phyloP scores from a whole-genome alignment of 2,888 invertebrate species.

The Ernsta delagoae region DNA sequence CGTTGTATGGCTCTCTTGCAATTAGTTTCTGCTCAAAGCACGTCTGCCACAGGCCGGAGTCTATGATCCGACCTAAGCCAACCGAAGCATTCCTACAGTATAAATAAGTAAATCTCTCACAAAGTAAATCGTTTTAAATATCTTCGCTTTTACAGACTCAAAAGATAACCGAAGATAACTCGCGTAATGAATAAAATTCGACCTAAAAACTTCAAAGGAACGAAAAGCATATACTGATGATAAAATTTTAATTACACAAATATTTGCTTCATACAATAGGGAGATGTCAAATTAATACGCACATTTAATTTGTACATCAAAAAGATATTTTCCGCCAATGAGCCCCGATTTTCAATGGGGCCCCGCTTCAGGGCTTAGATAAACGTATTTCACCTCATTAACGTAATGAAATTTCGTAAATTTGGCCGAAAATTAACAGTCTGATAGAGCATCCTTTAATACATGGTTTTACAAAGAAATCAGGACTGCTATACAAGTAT shows the following conservation, averaged over 20 bases:
- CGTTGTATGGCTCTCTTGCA: constrained; percentile 74
- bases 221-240: background rate
- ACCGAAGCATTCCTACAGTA: constrained; percentile 58
- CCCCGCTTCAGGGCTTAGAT: constrained; percentile 52
- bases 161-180: background rate
- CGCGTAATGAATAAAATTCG: constrained; percentile 18
- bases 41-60: constrained; percentile 74
- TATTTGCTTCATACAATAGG: constrained; percentile 21
- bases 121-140: constrained; percentile 55
- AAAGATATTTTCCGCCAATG: constrained; percentile 52
- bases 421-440: constrained; percentile 71
- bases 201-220: background rate
- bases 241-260: constrained; percentile 3
- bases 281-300: constrained; percentile 34
- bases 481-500: constrained; percentile 38
- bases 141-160: background rate
- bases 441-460: constrained; percentile 65
- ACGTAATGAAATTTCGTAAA: constrained; percentile 75
- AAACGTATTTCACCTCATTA: constrained; percentile 71
- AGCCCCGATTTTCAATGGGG: constrained; percentile 50
- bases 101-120: constrained; percentile 55
- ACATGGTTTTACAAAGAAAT: constrained; percentile 69
- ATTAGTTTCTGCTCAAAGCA: constrained; percentile 83
- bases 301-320: constrained; percentile 42
- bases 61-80: constrained; percentile 75